phyloP scores from a whole-genome alignment of 2,113 vertebrate genomes.

The Pantherophis guttatus region DNA sequence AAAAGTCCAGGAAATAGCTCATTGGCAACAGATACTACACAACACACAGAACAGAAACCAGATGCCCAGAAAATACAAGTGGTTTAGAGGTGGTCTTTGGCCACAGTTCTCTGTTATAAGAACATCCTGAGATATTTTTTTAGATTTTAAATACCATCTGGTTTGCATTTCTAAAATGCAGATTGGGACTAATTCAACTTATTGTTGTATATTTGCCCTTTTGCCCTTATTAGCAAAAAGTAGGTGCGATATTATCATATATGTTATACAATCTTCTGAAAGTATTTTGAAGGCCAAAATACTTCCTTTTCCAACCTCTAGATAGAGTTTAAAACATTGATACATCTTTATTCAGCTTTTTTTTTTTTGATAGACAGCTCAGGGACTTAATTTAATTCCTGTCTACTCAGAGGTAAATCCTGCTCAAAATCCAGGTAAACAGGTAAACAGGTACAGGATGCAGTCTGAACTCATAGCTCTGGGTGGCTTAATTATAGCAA shows the following conservation, averaged over 20 bases:
- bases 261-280: conserved; percentile 21
- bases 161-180: conserved; percentile 25
- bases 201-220: conserved; percentile 19
- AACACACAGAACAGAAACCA: conserved; percentile 11
- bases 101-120: not conserved
- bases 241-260: conserved; percentile 22
- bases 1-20: not conserved
- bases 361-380: not conserved
- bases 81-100: conserved; percentile 4
- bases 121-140: conserved; percentile 33
- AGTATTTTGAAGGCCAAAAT: conserved; percentile 8
- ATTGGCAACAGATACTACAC: not conserved
- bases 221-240: conserved; percentile 32
- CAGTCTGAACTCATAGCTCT: not conserved
- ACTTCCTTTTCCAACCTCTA: not conserved
- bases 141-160: conserved; percentile 20
- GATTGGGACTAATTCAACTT: conserved; percentile 15
- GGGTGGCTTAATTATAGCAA: not conserved
- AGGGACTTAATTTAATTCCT: conserved; percentile 31
- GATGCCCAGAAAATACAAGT: not conserved
- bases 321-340: not conserved
- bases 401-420: not conserved
- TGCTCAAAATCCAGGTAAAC: not conserved
- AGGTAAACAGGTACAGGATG: not conserved
- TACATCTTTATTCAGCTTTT: conserved; percentile 9